Conservation (phyloP, 2,113 vertebrate species). For the Poeciliopsis occidentalis region DNA sequence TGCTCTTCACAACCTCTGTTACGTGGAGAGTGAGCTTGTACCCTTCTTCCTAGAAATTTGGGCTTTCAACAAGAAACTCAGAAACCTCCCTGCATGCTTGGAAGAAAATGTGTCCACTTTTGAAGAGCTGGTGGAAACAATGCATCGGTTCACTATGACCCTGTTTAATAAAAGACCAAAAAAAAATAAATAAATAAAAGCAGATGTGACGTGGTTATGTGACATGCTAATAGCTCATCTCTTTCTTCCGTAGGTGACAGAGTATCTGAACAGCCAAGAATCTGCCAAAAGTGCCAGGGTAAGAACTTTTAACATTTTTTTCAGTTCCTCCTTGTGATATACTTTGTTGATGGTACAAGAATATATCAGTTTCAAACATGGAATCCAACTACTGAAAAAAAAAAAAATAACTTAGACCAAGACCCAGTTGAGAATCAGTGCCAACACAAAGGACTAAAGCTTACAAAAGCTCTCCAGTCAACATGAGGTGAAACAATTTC, state of each 20-base stretch:
- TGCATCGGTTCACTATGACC: constrained; percentile 45
- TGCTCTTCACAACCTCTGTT: constrained; percentile 11
- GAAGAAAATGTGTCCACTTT: constrained; percentile 27
- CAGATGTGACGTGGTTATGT: constrained; percentile 41
- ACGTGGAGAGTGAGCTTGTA: constrained; percentile 10
- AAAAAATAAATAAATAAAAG: too few species aligned
- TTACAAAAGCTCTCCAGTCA: too few species aligned
- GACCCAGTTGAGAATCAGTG: too few species aligned
- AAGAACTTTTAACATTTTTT: constrained; percentile 57
- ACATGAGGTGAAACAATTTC: too few species aligned
- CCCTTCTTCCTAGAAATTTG: constrained; percentile 9
- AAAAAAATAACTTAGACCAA: not conserved
- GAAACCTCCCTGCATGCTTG: constrained; percentile 12
- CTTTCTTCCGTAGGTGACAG: constrained; percentile 81
- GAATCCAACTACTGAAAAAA: too few species aligned
- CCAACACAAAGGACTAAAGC: too few species aligned
- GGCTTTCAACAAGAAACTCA: constrained; percentile 14
- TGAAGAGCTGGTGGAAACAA: constrained; percentile 42
- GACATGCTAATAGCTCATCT: constrained; percentile 45
- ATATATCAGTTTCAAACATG: constrained; percentile 13
- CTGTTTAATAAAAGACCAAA: not conserved
- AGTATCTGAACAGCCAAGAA: constrained; percentile 92
- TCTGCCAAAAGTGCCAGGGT: constrained; percentile 91
- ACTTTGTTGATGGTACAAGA: constrained; percentile 40
- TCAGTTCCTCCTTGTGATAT: constrained; percentile 2